Evolutionary conservation across 1,140 invertebrate genomes (phyloP).

Genomic region (Apolygus lucorum): DNA sequence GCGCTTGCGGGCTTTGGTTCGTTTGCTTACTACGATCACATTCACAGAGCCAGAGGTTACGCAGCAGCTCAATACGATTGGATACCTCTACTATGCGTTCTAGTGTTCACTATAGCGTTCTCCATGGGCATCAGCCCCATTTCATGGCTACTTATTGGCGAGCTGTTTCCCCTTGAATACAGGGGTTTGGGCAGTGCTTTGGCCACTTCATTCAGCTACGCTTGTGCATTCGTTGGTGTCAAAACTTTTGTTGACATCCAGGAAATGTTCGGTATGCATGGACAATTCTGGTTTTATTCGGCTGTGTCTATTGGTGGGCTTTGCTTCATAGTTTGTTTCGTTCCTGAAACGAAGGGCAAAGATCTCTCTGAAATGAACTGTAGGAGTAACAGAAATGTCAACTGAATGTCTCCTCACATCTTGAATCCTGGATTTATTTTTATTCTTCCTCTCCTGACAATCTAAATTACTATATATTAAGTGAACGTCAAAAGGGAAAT

Average conservation of each 20-base stretch:
- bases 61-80: conserved; percentile 48
- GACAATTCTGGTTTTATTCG: conserved; percentile 82
- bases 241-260: conserved; percentile 80
- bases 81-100: conserved; percentile 71
- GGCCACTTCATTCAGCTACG: conserved; percentile 76
- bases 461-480: neutral
- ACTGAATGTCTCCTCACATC: neutral
- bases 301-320: conserved; percentile 71
- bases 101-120: conserved; percentile 74
- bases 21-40: conserved; percentile 61
- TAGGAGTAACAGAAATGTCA: conserved; percentile 10
- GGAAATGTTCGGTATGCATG: conserved; percentile 60
- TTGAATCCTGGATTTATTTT: neutral
- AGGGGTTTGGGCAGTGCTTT: conserved; percentile 72
- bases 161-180: conserved; percentile 77
- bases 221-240: conserved; percentile 78
- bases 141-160: conserved; percentile 76
- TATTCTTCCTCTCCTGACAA: conserved; percentile 9
- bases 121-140: conserved; percentile 83
- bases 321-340: conserved; percentile 71
- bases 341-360: conserved; percentile 83
- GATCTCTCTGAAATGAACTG: conserved; percentile 72
- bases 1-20: conserved; percentile 69
- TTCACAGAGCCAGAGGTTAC: conserved; percentile 29
- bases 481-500: neutral